Evolutionary conservation across 2,888 invertebrate species (phyloP), one percentile per base, ranked within the genome.

Genomic region (Apamea monoglypha): DNA sequence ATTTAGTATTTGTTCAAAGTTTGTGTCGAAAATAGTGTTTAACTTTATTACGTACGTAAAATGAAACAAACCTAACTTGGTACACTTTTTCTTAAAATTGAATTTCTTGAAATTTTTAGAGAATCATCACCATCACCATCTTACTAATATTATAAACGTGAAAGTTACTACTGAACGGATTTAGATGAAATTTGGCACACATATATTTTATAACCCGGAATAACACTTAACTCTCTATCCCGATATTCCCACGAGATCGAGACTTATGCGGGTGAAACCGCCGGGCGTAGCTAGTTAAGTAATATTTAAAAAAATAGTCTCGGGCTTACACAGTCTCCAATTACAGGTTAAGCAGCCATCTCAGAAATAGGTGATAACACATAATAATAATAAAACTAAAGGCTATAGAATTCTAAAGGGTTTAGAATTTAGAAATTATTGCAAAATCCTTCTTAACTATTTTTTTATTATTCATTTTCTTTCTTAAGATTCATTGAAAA

Each of bases 1-100:
- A 2, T 82, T 81, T 70, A 69, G 25, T 76, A 47, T 68, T 36
- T 50, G 29, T 44, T 18, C 1, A 8, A 40, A 16, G 1, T 14
- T 47, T 36, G 21, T 29, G 29, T 64, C 3, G 14, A 32, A 63
- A 68, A 56, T 32, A 36, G 29, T 56, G 1, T 21, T 25, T 61
- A 32, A 53, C 18, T 36, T 40, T 18, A 25, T 8, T 14, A 25
- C 3, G 18, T 32, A 12, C 1, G 8, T 44, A 12, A 61, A 36
- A 59, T 7, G 10, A 36, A n/a, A 32, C 14, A 32, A 76, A 29
- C 2, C 12, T 25, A 18, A 7, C 16, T 7, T 29, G 7, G 14
- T 63, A 10, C 32, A 21, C 10, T 8, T 21, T 63, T 21, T 32
- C 10, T n/a, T n/a, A 2, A n/a, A n/a, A 1, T 12, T 56, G 6